Base-by-base conservation (phyloP, 1,140 invertebrate species). In the Cepaea nemoralis region DNA sequence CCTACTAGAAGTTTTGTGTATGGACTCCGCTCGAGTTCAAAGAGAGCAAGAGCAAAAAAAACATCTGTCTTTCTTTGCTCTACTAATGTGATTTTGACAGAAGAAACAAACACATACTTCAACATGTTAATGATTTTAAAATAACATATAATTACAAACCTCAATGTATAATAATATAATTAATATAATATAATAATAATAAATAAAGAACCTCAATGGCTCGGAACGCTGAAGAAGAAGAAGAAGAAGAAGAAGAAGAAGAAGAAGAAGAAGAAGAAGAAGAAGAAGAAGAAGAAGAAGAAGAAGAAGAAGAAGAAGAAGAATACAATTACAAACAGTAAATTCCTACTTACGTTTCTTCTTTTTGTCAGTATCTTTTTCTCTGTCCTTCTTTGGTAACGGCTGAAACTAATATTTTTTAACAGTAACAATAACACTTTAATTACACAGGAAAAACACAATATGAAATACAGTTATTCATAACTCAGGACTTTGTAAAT, bases 291-390 rank as follows among this genome's bases (percentile, higher is more conserved):
- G n/a, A 45, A 45, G 19, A 10, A 45, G 42, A 10, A 10, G 42
- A 45, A 8, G 19, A 19, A 8, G 8, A 8, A 45, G 42, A 10
- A 8, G 42, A 45, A 10, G 8, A 45, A 70, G 35, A 6, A 70
- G n/a, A 14, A 70, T 14, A 19, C 67, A 37, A 33, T 70, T 35
- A 71, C 37, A 8, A 71, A 24, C 6, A 39, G 37, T 55, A 24
- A 55, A 71, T 24, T 24, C 2, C 1, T 48, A 80, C 78, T 67
- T 73, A 80, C 78, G 39, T 59, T 80, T 80, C 24, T 73, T 73
- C 78, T 80, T 80, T 67, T 80, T 80, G 6, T 73, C 78, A 16
- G 67, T 27, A 42, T 73, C 78, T 45, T 80, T 71, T 73, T 71
- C 78, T 73, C 48, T 73, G 27, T 59, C 67, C 27, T 80, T 80